Evolutionary conservation across 2,113 vertebrate genomes (phyloP).

Genomic region (Echinops telfairi): DNA sequence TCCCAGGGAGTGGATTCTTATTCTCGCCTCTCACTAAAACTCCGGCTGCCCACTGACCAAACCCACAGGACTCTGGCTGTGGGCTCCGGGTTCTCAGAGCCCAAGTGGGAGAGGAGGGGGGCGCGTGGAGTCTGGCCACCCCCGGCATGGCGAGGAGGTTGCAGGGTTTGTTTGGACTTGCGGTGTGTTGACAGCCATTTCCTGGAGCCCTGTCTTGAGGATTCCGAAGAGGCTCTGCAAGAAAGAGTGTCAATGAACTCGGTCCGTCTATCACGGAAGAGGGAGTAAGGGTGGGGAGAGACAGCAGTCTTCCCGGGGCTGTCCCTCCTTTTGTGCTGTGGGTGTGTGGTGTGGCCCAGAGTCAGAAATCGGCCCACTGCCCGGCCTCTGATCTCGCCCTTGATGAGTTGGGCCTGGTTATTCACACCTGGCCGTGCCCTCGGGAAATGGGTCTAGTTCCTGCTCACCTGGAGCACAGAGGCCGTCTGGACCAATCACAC

Average conservation of each 20-base stretch:
- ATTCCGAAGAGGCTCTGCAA: slow-evolving; percentile 48
- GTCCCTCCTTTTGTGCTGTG: neutral
- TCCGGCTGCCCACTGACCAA: neutral
- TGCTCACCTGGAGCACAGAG: slow-evolving; percentile 19
- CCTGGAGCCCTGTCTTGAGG: slow-evolving; percentile 41
- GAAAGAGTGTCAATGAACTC: slow-evolving; percentile 37
- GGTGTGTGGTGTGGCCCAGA: neutral
- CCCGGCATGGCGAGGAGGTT: neutral
- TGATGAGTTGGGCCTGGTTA: neutral
- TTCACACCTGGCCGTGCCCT: neutral
- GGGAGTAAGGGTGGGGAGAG: slow-evolving; percentile 1
- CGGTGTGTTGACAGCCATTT: slow-evolving; percentile 45
- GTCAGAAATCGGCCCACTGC: neutral
- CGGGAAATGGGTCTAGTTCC: neutral
- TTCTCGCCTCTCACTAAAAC: neutral
- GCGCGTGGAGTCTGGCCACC: neutral
- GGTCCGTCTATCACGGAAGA: slow-evolving; percentile 13
- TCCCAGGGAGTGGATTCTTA: neutral
- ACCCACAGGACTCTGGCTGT: neutral
- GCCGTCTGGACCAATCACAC: neutral
- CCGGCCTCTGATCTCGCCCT: neutral
- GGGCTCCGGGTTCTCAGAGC: neutral
- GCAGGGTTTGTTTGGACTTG: neutral
- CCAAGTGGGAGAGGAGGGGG: neutral
- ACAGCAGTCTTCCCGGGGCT: neutral